Conservation (phyloP, 2,797 vertebrate species). For the Labroides dimidiatus region DNA sequence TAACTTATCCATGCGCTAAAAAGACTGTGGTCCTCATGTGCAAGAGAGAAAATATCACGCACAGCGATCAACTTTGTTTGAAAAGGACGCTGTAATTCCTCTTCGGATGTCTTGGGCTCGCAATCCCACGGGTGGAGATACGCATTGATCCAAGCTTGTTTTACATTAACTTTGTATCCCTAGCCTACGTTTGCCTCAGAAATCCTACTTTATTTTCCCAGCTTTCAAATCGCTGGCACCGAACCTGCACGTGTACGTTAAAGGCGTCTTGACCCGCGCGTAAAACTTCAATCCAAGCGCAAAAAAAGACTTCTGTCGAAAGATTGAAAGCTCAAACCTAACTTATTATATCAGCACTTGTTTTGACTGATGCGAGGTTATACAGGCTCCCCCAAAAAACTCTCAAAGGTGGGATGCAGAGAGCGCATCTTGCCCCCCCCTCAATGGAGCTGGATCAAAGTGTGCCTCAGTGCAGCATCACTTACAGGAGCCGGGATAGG, state of each 20-base stretch:
- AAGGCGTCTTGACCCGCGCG: slow-evolving; percentile 49
- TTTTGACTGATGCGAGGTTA: slow-evolving; percentile 60
- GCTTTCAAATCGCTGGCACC: slow-evolving; percentile 25
- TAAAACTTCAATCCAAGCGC: slow-evolving; percentile 72
- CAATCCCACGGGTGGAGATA: slow-evolving; percentile 78
- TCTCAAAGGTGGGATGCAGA: slow-evolving; percentile 70
- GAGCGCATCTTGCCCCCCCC: slow-evolving; percentile 77
- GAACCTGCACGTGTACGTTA: slow-evolving; percentile 49
- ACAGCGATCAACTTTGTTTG: slow-evolving; percentile 76
- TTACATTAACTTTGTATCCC: slow-evolving; percentile 70
- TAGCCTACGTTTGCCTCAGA: slow-evolving; percentile 51
- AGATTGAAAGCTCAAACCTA: slow-evolving; percentile 41
- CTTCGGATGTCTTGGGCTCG: slow-evolving; percentile 72
- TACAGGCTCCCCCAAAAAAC: slow-evolving; percentile 54
- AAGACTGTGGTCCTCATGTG: slow-evolving; percentile 76
- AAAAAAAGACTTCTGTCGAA: slow-evolving; percentile 43
- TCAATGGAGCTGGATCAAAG: slow-evolving; percentile 83
- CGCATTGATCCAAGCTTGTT: slow-evolving; percentile 78
- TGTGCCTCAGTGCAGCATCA: slow-evolving; percentile 85
- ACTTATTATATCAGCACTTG: slow-evolving; percentile 62
- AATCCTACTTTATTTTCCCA: slow-evolving; percentile 46
- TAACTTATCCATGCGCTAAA: slow-evolving; percentile 83
- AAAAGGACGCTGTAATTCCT: slow-evolving; percentile 81
- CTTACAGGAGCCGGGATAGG: slow-evolving; percentile 84
- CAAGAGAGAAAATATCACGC: slow-evolving; percentile 47